These are phyloP conservation scores for Drosophila setosimentum DNA, from an alignment of 2,888 invertebrate genomes.

Conservation along the genomic window DNA sequence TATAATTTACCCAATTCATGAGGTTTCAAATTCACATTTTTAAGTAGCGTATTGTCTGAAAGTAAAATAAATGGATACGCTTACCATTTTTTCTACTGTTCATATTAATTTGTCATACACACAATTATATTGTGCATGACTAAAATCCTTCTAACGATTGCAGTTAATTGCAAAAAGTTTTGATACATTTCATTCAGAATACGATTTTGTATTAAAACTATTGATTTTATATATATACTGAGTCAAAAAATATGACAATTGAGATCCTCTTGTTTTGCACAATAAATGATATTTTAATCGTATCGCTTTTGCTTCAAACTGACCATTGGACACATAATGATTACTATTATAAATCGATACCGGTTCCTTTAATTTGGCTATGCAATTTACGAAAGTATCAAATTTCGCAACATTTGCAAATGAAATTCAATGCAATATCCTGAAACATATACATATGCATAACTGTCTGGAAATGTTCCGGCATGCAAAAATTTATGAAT, in stretches of 20 bases:
- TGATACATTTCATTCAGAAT: neutral
- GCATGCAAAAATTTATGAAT: constrained; percentile 45
- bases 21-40: neutral
- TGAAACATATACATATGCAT: constrained; percentile 27
- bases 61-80: neutral
- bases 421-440: constrained; percentile 71
- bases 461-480: constrained; percentile 54
- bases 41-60: neutral
- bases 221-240: neutral
- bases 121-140: neutral
- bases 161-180: neutral
- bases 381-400: constrained; percentile 64
- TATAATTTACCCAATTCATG: constrained; percentile 2
- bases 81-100: neutral
- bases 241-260: neutral
- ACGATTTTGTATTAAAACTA: neutral
- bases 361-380: constrained; percentile 29
- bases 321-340: constrained; percentile 15
- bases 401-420: constrained; percentile 73
- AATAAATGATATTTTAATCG: neutral
- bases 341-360: constrained; percentile 36
- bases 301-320: neutral
- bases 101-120: neutral
- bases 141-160: neutral
- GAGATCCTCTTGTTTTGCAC: neutral